A percentile compares a stretch with the other conserved stretches of the same genome.
These are phyloP conservation scores for Henricia sp. DNA, from an alignment of 53 echinoderm and acorn worm species.

Conservation along the genomic window DNA sequence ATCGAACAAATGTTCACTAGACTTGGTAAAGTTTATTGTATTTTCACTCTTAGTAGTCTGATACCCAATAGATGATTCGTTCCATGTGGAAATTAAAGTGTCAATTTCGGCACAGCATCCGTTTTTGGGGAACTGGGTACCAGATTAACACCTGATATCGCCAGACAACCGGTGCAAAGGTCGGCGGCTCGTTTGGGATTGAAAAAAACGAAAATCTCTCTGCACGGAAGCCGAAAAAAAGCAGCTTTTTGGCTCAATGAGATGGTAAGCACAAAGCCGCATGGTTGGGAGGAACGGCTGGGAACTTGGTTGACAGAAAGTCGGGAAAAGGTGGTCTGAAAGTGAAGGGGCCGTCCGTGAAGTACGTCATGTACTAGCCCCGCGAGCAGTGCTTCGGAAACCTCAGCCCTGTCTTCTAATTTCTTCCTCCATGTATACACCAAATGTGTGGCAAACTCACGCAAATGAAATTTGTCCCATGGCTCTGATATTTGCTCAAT, in stretches of 20 bases:
- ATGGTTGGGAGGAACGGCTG: too few relatives aligned
- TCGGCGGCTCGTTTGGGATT: neutral
- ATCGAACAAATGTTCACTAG: too few relatives aligned
- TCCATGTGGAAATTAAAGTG: constrained; percentile 27
- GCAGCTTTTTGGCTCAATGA: neutral
- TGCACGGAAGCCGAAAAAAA: neutral
- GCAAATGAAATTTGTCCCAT: too few relatives aligned
- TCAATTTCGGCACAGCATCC: neutral
- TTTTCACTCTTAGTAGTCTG: neutral
- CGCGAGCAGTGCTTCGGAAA: too few relatives aligned
- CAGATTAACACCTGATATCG: constrained; percentile 57
- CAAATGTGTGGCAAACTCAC: too few relatives aligned
- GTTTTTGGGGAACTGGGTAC: constrained; percentile 4
- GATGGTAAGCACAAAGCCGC: constrained; percentile 16
- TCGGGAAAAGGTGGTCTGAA: too few relatives aligned
- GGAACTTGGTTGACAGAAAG: too few relatives aligned
- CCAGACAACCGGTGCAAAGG: neutral
- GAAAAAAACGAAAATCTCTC: neutral
- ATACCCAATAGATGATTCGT: neutral
- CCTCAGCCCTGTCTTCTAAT: too few relatives aligned
- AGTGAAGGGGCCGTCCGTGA: too few relatives aligned
- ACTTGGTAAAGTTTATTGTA: neutral
- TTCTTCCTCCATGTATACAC: too few relatives aligned
- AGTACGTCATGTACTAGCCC: too few relatives aligned
- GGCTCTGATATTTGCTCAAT: too few relatives aligned